phyloP scores from a whole-genome alignment of 1,140 invertebrate genomes.

The Euura saliciscinereae region DNA sequence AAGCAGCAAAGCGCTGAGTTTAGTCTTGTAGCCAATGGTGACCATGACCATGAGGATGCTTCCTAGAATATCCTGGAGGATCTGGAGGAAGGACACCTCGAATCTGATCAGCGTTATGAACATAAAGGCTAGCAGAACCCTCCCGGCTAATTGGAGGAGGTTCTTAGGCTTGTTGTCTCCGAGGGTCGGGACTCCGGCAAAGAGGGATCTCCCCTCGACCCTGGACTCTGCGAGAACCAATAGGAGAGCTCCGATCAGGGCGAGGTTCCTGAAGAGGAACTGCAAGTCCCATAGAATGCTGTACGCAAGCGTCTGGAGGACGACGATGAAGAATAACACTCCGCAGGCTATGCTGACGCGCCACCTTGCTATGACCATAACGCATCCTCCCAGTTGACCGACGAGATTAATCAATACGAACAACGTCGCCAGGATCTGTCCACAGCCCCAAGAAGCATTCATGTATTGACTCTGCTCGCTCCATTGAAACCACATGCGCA shows the following conservation, averaged over 20 bases:
- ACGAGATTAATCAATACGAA: conserved; percentile 94
- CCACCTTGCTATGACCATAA: conserved; percentile 92
- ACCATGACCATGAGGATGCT: conserved; percentile 95
- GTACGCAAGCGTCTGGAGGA: conserved; percentile 95
- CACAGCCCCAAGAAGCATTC: conserved; percentile 98
- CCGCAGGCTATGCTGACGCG: conserved; percentile 95
- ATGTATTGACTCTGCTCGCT: conserved; percentile 97
- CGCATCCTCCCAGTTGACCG: conserved; percentile 93
- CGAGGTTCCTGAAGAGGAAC: conserved; percentile 94
- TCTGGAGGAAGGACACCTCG: conserved; percentile 89
- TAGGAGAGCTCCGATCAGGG: conserved; percentile 93
- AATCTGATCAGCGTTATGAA: conserved; percentile 96
- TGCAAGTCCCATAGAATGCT: conserved; percentile 98
- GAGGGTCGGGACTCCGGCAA: conserved; percentile 96
- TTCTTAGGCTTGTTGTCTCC: conserved; percentile 98
- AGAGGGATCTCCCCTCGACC: conserved; percentile 89
- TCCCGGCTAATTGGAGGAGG: conserved; percentile 93
- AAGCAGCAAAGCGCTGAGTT: conserved; percentile 93
- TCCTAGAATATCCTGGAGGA: conserved; percentile 83
- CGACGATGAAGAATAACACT: conserved; percentile 94
- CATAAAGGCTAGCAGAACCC: conserved; percentile 97
- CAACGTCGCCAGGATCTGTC: conserved; percentile 88
- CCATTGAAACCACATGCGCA: conserved; percentile 99
- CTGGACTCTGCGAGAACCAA: conserved; percentile 94
- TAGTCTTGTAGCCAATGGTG: conserved; percentile 98